phyloP scores from a whole-genome alignment of 37 sponge, comb jelly and placozoan genomes.

The Ephydatia muelleri region DNA sequence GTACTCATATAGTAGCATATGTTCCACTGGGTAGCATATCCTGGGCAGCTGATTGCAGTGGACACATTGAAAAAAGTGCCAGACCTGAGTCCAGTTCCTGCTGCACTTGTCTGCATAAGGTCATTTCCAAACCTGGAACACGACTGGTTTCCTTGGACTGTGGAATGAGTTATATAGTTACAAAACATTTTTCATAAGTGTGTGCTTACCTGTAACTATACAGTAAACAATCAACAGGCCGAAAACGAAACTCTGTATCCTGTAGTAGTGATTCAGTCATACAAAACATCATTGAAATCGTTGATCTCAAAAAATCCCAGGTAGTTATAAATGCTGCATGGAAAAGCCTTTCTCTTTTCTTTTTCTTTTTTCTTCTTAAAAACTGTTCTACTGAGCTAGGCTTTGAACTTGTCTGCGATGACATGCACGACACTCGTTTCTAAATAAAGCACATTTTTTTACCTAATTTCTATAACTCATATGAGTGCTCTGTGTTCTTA shows the following conservation, averaged over 20 bases:
- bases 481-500: too few species aligned
- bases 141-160: neutral
- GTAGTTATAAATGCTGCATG: too few species aligned
- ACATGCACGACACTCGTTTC: too few species aligned
- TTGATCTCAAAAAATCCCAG: too few species aligned
- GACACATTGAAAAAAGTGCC: neutral
- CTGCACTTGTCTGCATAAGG: neutral
- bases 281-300: too few species aligned
- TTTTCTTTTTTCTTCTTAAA: too few species aligned
- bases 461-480: too few species aligned
- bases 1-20: neutral
- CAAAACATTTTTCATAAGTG: neutral
- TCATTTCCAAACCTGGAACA: neutral
- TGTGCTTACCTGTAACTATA: neutral
- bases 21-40: neutral
- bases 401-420: too few species aligned
- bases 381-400: too few species aligned
- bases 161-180: neutral
- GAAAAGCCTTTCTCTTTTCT: too few species aligned
- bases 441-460: too few species aligned
- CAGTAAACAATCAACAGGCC: neutral
- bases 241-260: neutral
- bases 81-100: neutral
- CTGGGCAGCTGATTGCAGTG: neutral
- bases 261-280: too few species aligned